Evolutionary conservation across 2,113 vertebrate genomes (phyloP).

Genomic region (Arizona elegans): DNA sequence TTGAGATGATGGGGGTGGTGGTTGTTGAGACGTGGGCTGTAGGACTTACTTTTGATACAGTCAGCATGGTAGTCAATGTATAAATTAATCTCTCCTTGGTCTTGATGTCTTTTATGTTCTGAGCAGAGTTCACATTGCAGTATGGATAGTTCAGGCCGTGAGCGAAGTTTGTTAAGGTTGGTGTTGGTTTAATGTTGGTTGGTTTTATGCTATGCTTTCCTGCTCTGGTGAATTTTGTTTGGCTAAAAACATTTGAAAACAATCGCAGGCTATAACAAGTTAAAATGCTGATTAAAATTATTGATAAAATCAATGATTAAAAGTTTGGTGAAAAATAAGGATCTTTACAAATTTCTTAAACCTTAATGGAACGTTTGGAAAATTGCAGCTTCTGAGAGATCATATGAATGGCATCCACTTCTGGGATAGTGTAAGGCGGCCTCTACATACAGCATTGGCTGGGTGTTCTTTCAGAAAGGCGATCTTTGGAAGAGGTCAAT

Average conservation of each 20-base stretch:
- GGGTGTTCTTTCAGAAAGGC: neutral
- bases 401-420: neutral
- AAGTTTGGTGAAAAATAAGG: neutral
- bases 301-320: neutral
- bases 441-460: neutral
- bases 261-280: neutral
- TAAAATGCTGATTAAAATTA: neutral
- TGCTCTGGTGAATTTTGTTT: neutral
- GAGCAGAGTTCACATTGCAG: too few relatives aligned
- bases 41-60: too few relatives aligned
- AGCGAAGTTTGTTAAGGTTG: too few relatives aligned
- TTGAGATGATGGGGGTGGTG: too few relatives aligned
- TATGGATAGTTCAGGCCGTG: too few relatives aligned
- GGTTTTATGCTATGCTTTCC: neutral
- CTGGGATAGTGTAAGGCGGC: neutral
- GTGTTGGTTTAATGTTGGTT: neutral
- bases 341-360: neutral
- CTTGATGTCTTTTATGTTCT: too few relatives aligned
- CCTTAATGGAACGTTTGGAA: neutral
- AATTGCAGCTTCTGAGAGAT: neutral
- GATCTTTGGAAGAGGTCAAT: neutral
- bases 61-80: too few relatives aligned
- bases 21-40: too few relatives aligned
- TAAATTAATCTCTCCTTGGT: too few relatives aligned
- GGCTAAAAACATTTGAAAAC: neutral